Evolutionary conservation across 2,797 vertebrate species (phyloP), one percentile per base, ranked within the genome.

Genomic region (Distichodus sexfasciatus): DNA sequence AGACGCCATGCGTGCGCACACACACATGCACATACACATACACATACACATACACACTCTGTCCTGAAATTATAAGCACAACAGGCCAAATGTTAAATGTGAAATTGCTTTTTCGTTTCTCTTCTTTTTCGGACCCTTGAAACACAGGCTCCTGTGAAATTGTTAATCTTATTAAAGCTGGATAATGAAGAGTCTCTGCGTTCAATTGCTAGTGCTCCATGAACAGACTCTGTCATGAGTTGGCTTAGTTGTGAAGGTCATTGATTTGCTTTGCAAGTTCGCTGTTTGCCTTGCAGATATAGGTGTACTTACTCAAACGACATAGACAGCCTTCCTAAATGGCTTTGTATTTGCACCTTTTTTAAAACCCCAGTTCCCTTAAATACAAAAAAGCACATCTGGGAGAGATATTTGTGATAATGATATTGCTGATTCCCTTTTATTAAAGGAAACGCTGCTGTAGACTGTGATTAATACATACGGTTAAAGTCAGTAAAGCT

Each of bases 51-150:
- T 26, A 36, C 43, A 46, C 63, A 66, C 38, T 44, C 28, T 19
- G 58, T 73, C 69, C 57, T 53, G 66, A 71, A 71, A 44, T 76
- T 72, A 48, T 38, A 44, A 70, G 61, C 73, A 76, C 66, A 72
- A 71, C 72, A 76, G 74, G 62, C 68, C 72, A 75, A 75, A 75
- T 79, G 75, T 76, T 74, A 76, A 72, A 80, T 74, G 60, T 77
- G 71, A 83, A 80, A 82, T 75, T 78, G 71, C 61, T 68, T 78
- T 72, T 69, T 44, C 43, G 43, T 66, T 71, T 47, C 24, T 36
- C 7, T 21, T 54, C 50, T 71, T 73, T 63, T 69, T 65, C 51
- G 36, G 69, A 60, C 70, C 54, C 77, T 79, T 79, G 62, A 81
- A 79, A 76, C 67, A 70, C 67, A 79, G 78, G 59, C 47, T 14